Evolutionary conservation across 2,888 invertebrate genomes (phyloP).

Genomic region (Drosophila mettleri): DNA sequence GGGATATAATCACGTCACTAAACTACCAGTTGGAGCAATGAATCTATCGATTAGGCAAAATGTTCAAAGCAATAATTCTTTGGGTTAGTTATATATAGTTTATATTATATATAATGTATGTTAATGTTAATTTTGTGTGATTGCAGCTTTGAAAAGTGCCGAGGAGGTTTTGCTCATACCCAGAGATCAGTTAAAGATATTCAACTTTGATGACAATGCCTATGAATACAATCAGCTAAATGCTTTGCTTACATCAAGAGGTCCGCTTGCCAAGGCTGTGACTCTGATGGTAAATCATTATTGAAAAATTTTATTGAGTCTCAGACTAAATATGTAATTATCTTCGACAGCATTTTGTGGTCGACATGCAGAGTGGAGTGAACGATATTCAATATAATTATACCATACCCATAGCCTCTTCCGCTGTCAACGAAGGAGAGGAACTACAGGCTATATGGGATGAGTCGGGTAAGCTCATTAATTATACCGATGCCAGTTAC

Average conservation of each 20-base stretch:
- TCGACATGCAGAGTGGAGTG: neutral
- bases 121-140: too few species aligned
- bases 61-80: slow-evolving; percentile 91
- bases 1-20: slow-evolving; percentile 93
- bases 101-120: neutral
- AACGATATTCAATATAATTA: slow-evolving; percentile 88
- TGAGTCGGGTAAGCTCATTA: slow-evolving; percentile 75
- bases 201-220: slow-evolving; percentile 91
- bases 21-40: slow-evolving; percentile 93
- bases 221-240: slow-evolving; percentile 90
- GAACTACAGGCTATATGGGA: slow-evolving; percentile 82
- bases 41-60: slow-evolving; percentile 93
- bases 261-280: slow-evolving; percentile 73
- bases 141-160: slow-evolving; percentile 89
- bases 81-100: slow-evolving; percentile 88
- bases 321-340: neutral
- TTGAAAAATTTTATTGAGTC: neutral
- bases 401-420: slow-evolving; percentile 88
- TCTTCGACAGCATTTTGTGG: slow-evolving; percentile 25
- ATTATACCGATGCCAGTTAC: slow-evolving; percentile 66
- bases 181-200: slow-evolving; percentile 88
- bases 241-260: slow-evolving; percentile 68
- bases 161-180: slow-evolving; percentile 93
- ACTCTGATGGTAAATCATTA: slow-evolving; percentile 70
- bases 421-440: slow-evolving; percentile 82